Base-by-base conservation (phyloP, 2,888 invertebrate species). In the Frankliniella fusca region DNA sequence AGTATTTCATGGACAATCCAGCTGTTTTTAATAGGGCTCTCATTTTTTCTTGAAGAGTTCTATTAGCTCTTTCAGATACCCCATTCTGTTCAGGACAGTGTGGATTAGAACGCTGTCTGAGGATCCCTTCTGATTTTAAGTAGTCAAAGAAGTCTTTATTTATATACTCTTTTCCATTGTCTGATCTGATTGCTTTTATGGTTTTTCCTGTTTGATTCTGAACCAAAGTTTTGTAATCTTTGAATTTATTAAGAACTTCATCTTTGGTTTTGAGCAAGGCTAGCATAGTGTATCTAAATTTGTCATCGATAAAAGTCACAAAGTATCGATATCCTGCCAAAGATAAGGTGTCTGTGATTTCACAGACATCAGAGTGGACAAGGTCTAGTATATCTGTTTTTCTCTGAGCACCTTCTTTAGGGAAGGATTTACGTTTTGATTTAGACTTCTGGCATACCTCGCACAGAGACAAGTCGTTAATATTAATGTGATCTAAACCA, bases 301-400 rank as follows among this genome's bases (percentile, higher is more conserved):
- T 84, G 84, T 88, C 87, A 85, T 87, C 87, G 0, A 86, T 83
- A 83, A 87, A 87, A 0, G 85, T 84, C 1, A 87, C 82, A 84
- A 86, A 86, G 83, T 86, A 87, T 80, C 83, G 84, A 2, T 85
- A 83, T 18, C 85, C 85, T 61, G 84, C 85, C 80, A 84, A 80
- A 18, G 85, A 85, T 50, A 28, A 54, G 48, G 80, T 82, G 82
- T 84, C 84, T 85, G 85, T 85, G 12, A 85, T 86, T 20, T 86
- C 85, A 82, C 85, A 85, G 50, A 87, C 48, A 82, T 87, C 86
- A 15, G 85, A 84, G 83, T 86, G 86, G 18, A 86, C 81, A 9
- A 86, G n/a, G n/a, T n/a, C n/a, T n/a, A n/a, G n/a, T n/a, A n/a
- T n/a, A n/a, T n/a, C n/a, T n/a, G n/a, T n/a, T n/a, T n/a, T n/a